phyloP scores from a whole-genome alignment of 2,797 vertebrate genomes.

The Bovichtus diacanthus region DNA sequence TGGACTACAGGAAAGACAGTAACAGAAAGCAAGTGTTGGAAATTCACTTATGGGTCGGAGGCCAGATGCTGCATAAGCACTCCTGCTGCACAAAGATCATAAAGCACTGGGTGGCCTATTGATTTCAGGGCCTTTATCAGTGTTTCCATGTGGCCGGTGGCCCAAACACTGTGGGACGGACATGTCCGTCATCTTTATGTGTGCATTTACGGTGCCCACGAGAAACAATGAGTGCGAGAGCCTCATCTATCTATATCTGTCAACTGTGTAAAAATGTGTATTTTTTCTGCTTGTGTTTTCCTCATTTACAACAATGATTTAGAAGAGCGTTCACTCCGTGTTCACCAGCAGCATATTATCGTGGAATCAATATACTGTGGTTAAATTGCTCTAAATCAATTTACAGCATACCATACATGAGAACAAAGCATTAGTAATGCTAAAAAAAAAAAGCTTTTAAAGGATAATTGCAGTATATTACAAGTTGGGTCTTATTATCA shows the following conservation, averaged over 20 bases:
- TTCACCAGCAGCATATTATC: constrained; percentile 17
- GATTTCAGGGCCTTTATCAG: constrained; percentile 76
- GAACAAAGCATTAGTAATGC: constrained; percentile 8
- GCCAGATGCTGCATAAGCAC: constrained; percentile 79
- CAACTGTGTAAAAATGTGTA: constrained; percentile 12
- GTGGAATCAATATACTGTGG: constrained; percentile 26
- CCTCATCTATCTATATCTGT: constrained; percentile 49
- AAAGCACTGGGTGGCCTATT: constrained; percentile 79
- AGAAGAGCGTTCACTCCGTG: constrained; percentile 19
- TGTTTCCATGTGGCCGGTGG: constrained; percentile 74
- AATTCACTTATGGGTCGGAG: constrained; percentile 75
- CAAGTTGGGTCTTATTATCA: neutral
- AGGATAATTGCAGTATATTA: constrained; percentile 7
- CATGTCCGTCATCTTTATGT: constrained; percentile 77
- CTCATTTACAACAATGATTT: constrained; percentile 47
- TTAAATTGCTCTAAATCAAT: constrained; percentile 37
- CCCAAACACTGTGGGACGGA: constrained; percentile 61
- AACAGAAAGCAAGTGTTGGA: constrained; percentile 67
- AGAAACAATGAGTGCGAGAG: constrained; percentile 55
- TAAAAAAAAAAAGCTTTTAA: constrained; percentile 15
- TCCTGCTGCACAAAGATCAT: constrained; percentile 75
- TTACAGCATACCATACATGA: constrained; percentile 12
- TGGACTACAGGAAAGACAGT: constrained; percentile 62
- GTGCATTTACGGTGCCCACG: constrained; percentile 60
- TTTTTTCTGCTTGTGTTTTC: constrained; percentile 45